phyloP scores from a whole-genome alignment of 2,888 invertebrate species.

The Craniophora ligustri region DNA sequence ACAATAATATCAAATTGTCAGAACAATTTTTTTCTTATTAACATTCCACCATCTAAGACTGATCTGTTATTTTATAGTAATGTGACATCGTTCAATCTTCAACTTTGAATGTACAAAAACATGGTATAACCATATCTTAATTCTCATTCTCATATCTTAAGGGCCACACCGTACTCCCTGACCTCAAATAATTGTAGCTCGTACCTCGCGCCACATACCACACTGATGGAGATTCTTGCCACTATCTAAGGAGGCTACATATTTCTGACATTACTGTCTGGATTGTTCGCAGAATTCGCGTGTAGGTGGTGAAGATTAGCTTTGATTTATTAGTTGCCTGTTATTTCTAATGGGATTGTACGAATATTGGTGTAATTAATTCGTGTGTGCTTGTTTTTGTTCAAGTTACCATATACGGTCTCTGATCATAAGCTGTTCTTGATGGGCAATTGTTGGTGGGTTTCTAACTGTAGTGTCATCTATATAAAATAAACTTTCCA shows the following conservation, averaged over 20 bases:
- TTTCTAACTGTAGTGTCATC: slow-evolving; percentile 23
- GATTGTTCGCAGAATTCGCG: slow-evolving; percentile 29
- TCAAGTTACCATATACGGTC: slow-evolving; percentile 6
- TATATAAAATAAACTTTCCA: slow-evolving; percentile 10
- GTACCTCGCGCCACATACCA: slow-evolving; percentile 44
- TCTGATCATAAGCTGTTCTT: slow-evolving; percentile 9
- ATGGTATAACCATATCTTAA: slow-evolving; percentile 9
- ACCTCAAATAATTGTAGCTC: slow-evolving; percentile 60
- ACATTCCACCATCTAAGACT: too few species aligned
- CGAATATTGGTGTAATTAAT: slow-evolving; percentile 21
- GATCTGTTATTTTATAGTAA: background rate
- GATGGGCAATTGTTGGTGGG: background rate
- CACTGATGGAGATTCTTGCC: slow-evolving; percentile 43
- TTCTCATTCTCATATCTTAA: slow-evolving; percentile 25
- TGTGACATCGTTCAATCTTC: background rate
- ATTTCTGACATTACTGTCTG: slow-evolving; percentile 36
- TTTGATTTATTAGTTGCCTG: slow-evolving; percentile 35
- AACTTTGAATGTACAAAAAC: slow-evolving; percentile 5
- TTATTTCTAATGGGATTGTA: slow-evolving; percentile 26
- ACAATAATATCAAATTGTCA: too few species aligned
- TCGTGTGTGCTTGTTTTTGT: slow-evolving; percentile 6
- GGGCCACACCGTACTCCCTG: slow-evolving; percentile 52
- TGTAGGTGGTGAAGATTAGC: slow-evolving; percentile 29
- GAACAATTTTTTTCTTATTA: too few species aligned
- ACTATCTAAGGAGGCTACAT: slow-evolving; percentile 38